Conservation (phyloP, 2,888 invertebrate species). For the Bellardia pandia region DNA sequence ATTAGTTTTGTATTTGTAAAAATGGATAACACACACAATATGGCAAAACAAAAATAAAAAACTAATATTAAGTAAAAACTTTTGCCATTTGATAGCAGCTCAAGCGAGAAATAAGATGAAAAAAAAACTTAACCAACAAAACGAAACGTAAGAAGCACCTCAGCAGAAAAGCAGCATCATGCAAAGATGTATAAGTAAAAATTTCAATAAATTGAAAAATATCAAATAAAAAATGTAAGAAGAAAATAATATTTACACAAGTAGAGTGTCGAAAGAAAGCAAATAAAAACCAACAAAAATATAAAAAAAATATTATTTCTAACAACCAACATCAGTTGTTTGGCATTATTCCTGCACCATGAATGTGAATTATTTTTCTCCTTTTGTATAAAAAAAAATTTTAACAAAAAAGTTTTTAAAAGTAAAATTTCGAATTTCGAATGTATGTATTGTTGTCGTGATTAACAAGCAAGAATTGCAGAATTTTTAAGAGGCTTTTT, state of each 20-base stretch:
- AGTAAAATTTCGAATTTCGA: neutral
- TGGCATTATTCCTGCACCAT: neutral
- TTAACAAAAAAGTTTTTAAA: neutral
- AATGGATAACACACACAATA: slow-evolving; percentile 6
- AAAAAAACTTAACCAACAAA: slow-evolving; percentile 9
- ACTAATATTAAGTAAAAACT: neutral
- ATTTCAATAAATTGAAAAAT: slow-evolving; percentile 41
- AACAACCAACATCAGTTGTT: slow-evolving; percentile 20
- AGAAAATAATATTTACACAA: slow-evolving; percentile 23
- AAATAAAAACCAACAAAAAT: slow-evolving; percentile 3
- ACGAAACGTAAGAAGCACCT: slow-evolving; percentile 7
- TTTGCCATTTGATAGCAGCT: slow-evolving; percentile 62
- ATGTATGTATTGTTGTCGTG: neutral
- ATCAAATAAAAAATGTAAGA: neutral
- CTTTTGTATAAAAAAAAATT: neutral
- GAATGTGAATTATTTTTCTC: neutral
- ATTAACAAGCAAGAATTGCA: no score
- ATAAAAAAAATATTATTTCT: slow-evolving; percentile 12
- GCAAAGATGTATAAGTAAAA: slow-evolving; percentile 19
- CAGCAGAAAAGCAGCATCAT: neutral
- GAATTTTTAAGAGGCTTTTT: no score
- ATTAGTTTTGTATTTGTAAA: neutral
- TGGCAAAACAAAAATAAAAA: neutral
- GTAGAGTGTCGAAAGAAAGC: slow-evolving; percentile 5
- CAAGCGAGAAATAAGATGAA: slow-evolving; percentile 53